A percentile compares a stretch with the other conserved stretches of the same genome.
These are phyloP conservation scores for Urophycis tenuis DNA, from an alignment of 2,797 vertebrate genomes.

Conservation along the genomic window DNA sequence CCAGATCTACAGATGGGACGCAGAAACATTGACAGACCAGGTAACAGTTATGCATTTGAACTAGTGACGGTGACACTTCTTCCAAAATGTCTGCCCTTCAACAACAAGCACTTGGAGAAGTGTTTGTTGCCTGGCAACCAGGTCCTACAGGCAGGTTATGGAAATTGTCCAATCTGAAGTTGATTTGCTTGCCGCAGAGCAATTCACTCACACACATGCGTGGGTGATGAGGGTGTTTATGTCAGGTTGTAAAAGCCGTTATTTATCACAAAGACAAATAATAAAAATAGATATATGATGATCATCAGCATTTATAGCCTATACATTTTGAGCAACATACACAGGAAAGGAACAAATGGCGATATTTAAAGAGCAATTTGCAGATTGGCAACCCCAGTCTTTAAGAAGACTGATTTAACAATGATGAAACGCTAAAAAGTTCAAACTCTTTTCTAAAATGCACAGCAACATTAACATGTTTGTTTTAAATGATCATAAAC, in stretches of 20 bases:
- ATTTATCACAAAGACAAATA: neutral
- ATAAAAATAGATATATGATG: neutral
- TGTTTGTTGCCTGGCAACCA: neutral
- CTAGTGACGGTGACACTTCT: neutral
- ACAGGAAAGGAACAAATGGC: neutral
- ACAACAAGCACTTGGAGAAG: neutral
- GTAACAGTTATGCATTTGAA: neutral
- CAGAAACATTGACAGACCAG: neutral
- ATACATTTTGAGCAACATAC: neutral
- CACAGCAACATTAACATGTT: neutral
- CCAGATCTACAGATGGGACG: slow-evolving; percentile 78
- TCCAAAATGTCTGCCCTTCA: slow-evolving; percentile 2
- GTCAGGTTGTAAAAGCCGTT: neutral
- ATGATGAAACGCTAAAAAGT: too few species aligned
- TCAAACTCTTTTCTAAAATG: too few species aligned
- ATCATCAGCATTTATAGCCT: neutral
- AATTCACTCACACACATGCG: neutral
- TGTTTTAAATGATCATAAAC: neutral
- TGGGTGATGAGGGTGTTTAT: neutral
- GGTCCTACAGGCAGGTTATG: neutral
- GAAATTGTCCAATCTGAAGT: neutral
- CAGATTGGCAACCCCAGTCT: too few species aligned
- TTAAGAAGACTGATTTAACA: too few species aligned
- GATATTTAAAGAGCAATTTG: neutral
- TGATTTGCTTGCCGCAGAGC: neutral